Conservation (phyloP, 2,888 invertebrate species). For the Drosophila macrospina region DNA sequence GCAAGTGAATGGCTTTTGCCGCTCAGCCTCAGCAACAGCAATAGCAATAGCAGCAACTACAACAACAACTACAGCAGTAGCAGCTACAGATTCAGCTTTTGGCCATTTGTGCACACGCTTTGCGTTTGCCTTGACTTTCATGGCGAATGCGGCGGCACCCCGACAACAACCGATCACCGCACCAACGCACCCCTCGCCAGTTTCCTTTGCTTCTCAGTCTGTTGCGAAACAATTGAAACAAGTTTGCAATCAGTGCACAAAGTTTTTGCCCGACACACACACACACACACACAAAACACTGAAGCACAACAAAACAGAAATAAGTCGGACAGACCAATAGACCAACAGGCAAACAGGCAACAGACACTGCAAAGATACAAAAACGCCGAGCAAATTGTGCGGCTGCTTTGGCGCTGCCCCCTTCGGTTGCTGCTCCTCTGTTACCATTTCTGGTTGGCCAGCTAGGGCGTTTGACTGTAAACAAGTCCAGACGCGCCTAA, state of each 20-base stretch:
- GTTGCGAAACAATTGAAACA: conserved; percentile 76
- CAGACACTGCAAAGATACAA: conserved; percentile 63
- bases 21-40: conserved; percentile 25
- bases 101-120: conserved; percentile 53
- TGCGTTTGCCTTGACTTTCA: conserved; percentile 67
- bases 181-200: not conserved
- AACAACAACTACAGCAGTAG: conserved; percentile 1
- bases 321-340: conserved; percentile 24
- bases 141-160: conserved; percentile 32
- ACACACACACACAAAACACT: conserved; percentile 36
- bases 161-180: not conserved
- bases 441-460: conserved; percentile 16
- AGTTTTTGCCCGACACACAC: conserved; percentile 68
- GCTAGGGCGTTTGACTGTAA: conserved; percentile 62
- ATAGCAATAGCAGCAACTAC: conserved; percentile 2
- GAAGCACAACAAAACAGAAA: conserved; percentile 8
- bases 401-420: conserved; percentile 43
- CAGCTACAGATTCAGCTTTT: conserved; percentile 31
- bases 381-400: conserved; percentile 73
- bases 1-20: conserved; percentile 67
- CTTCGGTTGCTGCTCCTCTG: not conserved
- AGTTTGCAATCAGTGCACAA: conserved; percentile 78
- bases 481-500: conserved; percentile 67
- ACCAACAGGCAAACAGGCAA: conserved; percentile 32
- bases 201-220: conserved; percentile 30